Evolutionary conservation across 2,797 vertebrate genomes (phyloP).

Genomic region (Sebastiscus tertius): DNA sequence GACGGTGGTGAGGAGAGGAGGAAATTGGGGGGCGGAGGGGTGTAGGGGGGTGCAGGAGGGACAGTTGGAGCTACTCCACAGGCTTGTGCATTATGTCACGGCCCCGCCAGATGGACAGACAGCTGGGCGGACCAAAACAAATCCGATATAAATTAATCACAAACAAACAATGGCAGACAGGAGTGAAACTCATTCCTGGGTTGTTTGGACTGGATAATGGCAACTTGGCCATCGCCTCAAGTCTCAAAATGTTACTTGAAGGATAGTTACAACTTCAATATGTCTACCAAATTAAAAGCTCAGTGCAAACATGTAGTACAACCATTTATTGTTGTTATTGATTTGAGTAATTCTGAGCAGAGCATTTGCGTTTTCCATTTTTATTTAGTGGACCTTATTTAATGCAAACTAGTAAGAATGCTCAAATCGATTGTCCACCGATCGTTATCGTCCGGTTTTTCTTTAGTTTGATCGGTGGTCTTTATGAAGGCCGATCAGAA

Average conservation of each 20-base stretch:
- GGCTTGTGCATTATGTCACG: conserved; percentile 57
- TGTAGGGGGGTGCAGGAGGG: neutral
- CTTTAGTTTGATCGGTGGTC: neutral
- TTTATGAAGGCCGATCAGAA: rapidly evolving
- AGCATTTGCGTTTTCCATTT: neutral
- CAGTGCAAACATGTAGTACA: neutral
- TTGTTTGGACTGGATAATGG: conserved; percentile 18
- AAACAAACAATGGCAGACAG: conserved; percentile 70
- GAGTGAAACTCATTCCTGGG: conserved; percentile 42
- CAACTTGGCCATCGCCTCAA: neutral
- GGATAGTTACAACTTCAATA: neutral
- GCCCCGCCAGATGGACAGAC: conserved; percentile 77
- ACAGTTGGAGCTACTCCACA: conserved; percentile 41
- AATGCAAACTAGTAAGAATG: neutral
- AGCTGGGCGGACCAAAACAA: conserved; percentile 75
- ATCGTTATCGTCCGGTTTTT: rapidly evolving
- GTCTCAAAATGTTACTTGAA: neutral
- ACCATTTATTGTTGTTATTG: neutral
- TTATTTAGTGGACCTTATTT: neutral
- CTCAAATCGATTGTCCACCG: rapidly evolving
- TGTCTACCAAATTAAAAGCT: neutral
- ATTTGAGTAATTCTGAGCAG: neutral
- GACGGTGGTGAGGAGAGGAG: neutral
- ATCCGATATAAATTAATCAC: conserved; percentile 76
- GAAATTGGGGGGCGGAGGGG: neutral